Percentiles rank a stretch among this genome's conserved stretches.
Conservation (phyloP, 2,113 vertebrate genomes). For the Elephas maximus region DNA sequence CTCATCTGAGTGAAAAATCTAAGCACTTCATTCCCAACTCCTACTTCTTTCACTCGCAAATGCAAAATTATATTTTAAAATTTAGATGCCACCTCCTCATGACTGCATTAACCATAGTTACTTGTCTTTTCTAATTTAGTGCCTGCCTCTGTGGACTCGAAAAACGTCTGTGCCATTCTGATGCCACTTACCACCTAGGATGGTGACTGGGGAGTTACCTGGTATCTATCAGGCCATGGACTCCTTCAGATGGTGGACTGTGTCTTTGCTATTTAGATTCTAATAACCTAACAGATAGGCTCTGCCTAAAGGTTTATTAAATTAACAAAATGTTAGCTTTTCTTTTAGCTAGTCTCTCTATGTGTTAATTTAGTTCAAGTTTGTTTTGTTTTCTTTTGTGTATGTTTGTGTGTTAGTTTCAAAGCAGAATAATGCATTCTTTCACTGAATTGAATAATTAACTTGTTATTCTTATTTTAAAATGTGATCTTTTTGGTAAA, state of each 20-base stretch:
- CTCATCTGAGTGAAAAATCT: neutral
- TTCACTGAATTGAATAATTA: neutral
- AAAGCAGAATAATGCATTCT: neutral
- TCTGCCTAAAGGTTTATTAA: neutral
- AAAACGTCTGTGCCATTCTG: neutral
- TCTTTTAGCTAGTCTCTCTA: neutral
- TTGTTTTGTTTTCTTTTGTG: neutral
- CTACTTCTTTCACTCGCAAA: neutral
- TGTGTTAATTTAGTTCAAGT: neutral
- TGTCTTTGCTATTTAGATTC: neutral
- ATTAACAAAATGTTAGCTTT: neutral
- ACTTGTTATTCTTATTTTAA: neutral
- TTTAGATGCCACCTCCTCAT: neutral
- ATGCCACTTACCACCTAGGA: neutral
- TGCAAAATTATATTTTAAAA: neutral
- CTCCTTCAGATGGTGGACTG: accelerated
- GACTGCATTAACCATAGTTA: neutral
- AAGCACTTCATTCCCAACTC: accelerated
- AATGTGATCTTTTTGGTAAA: neutral
- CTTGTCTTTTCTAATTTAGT: neutral
- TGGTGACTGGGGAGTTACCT: neutral
- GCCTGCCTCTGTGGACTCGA: neutral
- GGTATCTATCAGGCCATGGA: neutral
- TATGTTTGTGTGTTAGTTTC: neutral
- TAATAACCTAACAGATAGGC: neutral